Percentiles rank a stretch among this genome's conserved stretches.
Conservation (phyloP, 2,888 invertebrate species). For the Nymphalis polychloros region DNA sequence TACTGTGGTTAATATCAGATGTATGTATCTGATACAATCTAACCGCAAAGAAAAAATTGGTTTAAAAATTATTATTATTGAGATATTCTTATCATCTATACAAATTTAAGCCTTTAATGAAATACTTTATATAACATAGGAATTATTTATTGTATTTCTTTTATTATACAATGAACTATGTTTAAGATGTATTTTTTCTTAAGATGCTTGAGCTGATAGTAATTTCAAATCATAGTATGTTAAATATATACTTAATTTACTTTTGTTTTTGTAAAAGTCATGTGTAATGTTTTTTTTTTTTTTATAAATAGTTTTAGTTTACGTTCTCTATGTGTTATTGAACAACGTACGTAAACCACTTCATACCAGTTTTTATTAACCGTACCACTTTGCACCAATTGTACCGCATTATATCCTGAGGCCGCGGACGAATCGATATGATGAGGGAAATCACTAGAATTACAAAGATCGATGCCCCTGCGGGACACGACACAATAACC, state of each 20-base stretch:
- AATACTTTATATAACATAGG: no score
- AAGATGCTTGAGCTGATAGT: no score
- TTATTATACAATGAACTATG: no score
- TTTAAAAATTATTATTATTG: slow-evolving; percentile 22
- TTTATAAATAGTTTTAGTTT: no score
- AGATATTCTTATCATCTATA: slow-evolving; percentile 8
- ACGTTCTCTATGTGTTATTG: not conserved
- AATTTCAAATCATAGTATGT: no score
- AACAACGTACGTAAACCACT: slow-evolving; percentile 18
- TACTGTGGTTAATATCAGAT: slow-evolving; percentile 8
- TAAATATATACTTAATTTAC: no score
- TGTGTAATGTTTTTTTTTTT: no score
- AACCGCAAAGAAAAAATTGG: slow-evolving; percentile 7
- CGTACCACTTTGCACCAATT: slow-evolving; percentile 45
- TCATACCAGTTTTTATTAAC: slow-evolving; percentile 26
- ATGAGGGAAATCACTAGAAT: slow-evolving; percentile 49
- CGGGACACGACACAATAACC: not conserved
- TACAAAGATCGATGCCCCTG: slow-evolving; percentile 41
- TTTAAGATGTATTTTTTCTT: no score
- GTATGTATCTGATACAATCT: not conserved
- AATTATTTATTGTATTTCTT: no score
- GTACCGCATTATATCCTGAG: slow-evolving; percentile 44
- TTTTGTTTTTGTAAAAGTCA: no score
- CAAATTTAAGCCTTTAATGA: not conserved
- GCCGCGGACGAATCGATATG: slow-evolving; percentile 51